Conservation (phyloP, 2,113 vertebrate species). For the Apus apus region DNA sequence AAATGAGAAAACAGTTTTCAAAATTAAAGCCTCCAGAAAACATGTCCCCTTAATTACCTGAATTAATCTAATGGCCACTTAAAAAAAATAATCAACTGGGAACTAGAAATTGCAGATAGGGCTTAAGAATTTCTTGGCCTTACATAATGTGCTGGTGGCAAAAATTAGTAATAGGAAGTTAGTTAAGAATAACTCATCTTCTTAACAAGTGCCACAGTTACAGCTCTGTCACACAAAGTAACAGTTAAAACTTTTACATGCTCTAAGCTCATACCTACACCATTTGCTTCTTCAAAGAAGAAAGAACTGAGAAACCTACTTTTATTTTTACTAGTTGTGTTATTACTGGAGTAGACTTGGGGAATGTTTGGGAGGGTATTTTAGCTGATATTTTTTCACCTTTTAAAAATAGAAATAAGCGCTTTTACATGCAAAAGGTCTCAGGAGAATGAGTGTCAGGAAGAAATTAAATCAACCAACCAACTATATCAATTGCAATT, state of each 20-base stretch:
- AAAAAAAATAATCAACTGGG: not conserved
- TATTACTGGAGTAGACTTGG: not conserved
- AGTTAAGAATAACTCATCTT: not conserved
- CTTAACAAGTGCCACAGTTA: not conserved
- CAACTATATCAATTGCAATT: not conserved
- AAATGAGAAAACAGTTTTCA: not conserved
- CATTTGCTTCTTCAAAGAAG: not conserved
- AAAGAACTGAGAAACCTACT: not conserved
- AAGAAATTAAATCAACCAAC: not conserved
- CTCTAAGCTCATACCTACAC: not conserved
- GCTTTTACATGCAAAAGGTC: not conserved
- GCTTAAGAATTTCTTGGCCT: not conserved
- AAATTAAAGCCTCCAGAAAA: not conserved
- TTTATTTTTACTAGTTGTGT: not conserved
- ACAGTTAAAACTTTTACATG: not conserved
- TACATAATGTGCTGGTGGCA: not conserved
- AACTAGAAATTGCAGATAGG: not conserved
- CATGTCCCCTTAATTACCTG: rapidly evolving
- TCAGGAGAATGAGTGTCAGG: not conserved
- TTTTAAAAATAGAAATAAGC: not conserved
- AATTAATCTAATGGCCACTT: not conserved
- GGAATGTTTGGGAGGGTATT: not conserved
- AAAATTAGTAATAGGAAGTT: not conserved
- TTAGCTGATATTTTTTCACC: not conserved
- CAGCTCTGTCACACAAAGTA: not conserved